phyloP scores from a whole-genome alignment of 2,113 vertebrate genomes.

The Strigops habroptila region DNA sequence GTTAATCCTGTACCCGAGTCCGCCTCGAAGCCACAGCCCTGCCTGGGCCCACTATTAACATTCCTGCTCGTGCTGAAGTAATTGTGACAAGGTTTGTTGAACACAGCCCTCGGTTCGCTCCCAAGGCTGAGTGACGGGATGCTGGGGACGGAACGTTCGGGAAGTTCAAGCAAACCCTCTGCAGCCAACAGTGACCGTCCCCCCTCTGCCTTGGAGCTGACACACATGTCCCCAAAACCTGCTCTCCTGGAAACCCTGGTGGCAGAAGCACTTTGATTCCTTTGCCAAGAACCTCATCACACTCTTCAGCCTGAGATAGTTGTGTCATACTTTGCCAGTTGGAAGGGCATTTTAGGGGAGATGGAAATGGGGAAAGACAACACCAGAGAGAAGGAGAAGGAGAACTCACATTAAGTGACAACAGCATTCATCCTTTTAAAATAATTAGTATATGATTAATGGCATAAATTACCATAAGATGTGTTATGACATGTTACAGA shows the following conservation, averaged over 20 bases:
- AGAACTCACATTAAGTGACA: not conserved
- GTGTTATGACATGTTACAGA: constrained; percentile 66
- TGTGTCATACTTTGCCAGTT: not conserved
- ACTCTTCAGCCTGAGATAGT: not conserved
- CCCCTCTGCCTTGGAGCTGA: not conserved
- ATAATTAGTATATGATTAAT: constrained; percentile 57
- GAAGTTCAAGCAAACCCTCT: not conserved
- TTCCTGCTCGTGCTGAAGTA: accelerated
- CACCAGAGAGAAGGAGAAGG: not conserved
- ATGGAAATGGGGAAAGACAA: not conserved
- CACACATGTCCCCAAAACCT: accelerated
- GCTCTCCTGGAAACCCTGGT: not conserved
- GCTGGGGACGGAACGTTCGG: not conserved
- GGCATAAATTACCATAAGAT: constrained; percentile 51
- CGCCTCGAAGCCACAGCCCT: not conserved
- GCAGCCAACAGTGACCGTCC: accelerated
- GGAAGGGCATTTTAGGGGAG: not conserved
- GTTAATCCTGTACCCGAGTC: not conserved
- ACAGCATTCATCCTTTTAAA: not conserved
- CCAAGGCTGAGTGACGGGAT: accelerated
- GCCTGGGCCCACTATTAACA: not conserved
- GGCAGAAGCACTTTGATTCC: not conserved
- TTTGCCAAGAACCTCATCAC: not conserved
- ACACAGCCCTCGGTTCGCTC: accelerated
- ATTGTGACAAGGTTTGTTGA: accelerated